These are phyloP conservation scores for Columba janthina DNA, from an alignment of 2,113 vertebrate genomes.

Conservation along the genomic window DNA sequence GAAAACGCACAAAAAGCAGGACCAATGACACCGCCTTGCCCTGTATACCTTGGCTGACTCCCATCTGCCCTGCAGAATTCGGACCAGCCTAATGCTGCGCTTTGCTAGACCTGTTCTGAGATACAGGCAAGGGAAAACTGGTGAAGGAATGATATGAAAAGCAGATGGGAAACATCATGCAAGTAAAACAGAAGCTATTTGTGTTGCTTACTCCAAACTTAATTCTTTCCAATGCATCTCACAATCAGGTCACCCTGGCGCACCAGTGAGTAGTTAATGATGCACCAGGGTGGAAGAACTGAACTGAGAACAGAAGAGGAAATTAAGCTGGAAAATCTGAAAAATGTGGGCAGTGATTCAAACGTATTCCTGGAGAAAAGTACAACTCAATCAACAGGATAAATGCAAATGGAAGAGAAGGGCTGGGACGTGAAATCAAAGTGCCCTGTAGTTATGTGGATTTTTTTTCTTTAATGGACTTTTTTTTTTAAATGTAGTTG, in stretches of 20 bases:
- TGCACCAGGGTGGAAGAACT: conserved; percentile 3
- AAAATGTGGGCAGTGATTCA: conserved; percentile 5
- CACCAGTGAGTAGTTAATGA: conserved; percentile 5
- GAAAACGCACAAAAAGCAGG: background rate
- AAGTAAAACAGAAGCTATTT: background rate
- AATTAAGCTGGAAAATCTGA: conserved; percentile 15
- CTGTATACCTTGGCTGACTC: background rate
- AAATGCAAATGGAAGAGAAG: background rate
- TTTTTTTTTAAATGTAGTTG: background rate
- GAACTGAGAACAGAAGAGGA: background rate
- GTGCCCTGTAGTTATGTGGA: background rate
- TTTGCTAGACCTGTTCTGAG: background rate
- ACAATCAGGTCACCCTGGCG: background rate
- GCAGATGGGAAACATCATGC: background rate
- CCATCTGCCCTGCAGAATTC: background rate
- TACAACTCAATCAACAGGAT: accelerated
- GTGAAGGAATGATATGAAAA: background rate
- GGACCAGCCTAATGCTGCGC: background rate
- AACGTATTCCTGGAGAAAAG: background rate
- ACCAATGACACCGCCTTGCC: accelerated
- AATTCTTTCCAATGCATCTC: background rate
- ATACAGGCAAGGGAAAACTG: background rate
- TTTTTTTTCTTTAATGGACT: background rate
- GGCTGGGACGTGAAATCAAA: accelerated
- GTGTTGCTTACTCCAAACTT: background rate